A percentile compares a stretch with the other conserved stretches of the same genome.
phyloP scores from a whole-genome alignment of 2,888 invertebrate species.

The Philereme transversata region DNA sequence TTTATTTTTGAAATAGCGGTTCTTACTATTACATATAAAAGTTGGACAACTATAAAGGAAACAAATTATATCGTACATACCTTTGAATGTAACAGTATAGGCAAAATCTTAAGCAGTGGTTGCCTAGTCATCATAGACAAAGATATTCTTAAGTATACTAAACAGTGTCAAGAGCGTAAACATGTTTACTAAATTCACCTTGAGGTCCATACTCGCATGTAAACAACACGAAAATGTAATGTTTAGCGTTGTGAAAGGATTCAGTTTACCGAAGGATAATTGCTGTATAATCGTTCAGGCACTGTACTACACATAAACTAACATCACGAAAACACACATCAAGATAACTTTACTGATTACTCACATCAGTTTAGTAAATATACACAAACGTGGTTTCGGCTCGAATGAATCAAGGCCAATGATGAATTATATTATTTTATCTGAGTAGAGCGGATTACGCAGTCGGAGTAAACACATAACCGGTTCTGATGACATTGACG shows the following conservation, averaged over 20 bases:
- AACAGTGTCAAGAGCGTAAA: slow-evolving; percentile 43
- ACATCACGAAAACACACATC: slow-evolving; percentile 18
- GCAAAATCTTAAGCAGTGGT: too few relatives aligned
- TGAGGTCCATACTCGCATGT: slow-evolving; percentile 43
- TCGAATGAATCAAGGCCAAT: slow-evolving; percentile 38
- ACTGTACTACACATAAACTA: slow-evolving; percentile 1
- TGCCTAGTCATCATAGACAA: neutral
- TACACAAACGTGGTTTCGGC: slow-evolving; percentile 34
- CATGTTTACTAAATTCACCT: slow-evolving; percentile 52
- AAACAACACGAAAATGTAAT: slow-evolving; percentile 30
- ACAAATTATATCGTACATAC: too few relatives aligned
- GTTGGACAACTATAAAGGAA: too few relatives aligned
- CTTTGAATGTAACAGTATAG: too few relatives aligned
- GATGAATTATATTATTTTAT: slow-evolving; percentile 33
- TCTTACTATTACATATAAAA: too few relatives aligned
- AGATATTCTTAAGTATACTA: slow-evolving; percentile 1
- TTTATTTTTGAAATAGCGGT: too few relatives aligned
- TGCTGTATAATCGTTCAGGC: slow-evolving; percentile 5
- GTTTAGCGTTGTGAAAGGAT: slow-evolving; percentile 30
- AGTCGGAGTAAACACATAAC: slow-evolving; percentile 37
- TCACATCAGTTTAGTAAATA: slow-evolving; percentile 25
- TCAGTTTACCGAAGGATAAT: slow-evolving; percentile 28
- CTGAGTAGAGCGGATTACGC: slow-evolving; percentile 36
- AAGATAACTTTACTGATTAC: slow-evolving; percentile 24
- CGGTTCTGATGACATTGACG: slow-evolving; percentile 47